Evolutionary conservation across 2,888 invertebrate genomes (phyloP), one percentile per base, ranked within the genome.

Genomic region (Pandemis heparana): DNA sequence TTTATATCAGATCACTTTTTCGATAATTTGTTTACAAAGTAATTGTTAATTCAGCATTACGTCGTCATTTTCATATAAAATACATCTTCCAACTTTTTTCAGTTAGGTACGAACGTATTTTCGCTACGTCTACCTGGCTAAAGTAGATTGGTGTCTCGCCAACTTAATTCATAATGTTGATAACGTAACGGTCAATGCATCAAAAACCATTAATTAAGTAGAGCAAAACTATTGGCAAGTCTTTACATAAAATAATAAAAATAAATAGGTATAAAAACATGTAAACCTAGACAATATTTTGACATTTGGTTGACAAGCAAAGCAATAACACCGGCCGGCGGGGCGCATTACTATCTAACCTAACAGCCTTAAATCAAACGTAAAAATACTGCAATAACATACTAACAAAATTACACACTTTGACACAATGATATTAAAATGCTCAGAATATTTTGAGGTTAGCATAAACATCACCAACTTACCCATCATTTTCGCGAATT

Each of bases 401-500:
- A 16, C 7, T 9, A 38, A 4, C 3, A 8, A 41, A 38, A 39
- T 60, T 10, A 61, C 6, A 53, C 3, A 61, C 10, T 41, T 39
- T 5, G 23, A 62, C 16, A 63, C n/a, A 61, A 51, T 39, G 1
- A 23, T 14, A 32, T 63, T 9, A 46, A 63, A 23, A 23, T 53
- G 18, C 16, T 56, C 12, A 23, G 23, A 56, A 56, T 1, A 23
- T 23, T 56, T 56, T 56, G 18, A 66, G 61, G 69, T 69, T 63
- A 56, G 46, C 16, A 56, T 61, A 39, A 74, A 75, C 39, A 60
- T 71, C 64, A 65, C 71, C 53, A 79, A 87, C 65, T 88, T 86
- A 90, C 90, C 89, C 88, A 90, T 88, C 39, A 83, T 86, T 83
- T 80, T 80, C 75, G 74, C 75, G 74, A 82, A 61, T 78, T 78